phyloP scores from a whole-genome alignment of 2,888 invertebrate genomes.

The Hipparchia sbordonii region DNA sequence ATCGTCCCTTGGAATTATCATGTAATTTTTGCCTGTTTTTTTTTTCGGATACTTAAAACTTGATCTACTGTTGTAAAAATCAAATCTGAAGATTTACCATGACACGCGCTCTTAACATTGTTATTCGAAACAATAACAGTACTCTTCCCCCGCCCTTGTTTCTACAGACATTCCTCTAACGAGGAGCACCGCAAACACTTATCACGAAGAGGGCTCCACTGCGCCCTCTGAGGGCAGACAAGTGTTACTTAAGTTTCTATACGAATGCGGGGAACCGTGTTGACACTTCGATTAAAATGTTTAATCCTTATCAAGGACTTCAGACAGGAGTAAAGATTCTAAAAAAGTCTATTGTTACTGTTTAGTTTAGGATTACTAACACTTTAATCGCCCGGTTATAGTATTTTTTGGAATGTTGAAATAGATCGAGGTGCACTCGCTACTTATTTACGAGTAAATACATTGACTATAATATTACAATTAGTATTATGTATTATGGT shows the following conservation, averaged over 20 bases:
- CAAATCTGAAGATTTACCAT: too few relatives aligned
- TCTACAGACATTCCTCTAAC: conserved; percentile 28
- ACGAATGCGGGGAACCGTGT: conserved; percentile 21
- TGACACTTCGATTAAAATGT: conserved; percentile 24
- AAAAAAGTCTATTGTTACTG: not conserved
- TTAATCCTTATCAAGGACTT: conserved; percentile 5
- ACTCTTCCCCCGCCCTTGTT: not conserved
- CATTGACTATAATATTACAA: too few relatives aligned
- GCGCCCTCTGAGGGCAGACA: conserved; percentile 26
- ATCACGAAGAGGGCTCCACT: conserved; percentile 20
- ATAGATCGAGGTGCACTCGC: too few relatives aligned
- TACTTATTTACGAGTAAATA: too few relatives aligned
- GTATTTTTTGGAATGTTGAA: too few relatives aligned
- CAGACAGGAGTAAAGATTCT: not conserved
- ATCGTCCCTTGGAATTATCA: too few relatives aligned
- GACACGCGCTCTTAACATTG: not conserved
- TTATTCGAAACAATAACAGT: conserved; percentile 10
- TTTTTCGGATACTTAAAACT: too few relatives aligned
- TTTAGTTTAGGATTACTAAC: too few relatives aligned
- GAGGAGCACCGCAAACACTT: conserved; percentile 36
- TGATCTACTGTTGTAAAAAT: too few relatives aligned
- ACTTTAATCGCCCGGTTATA: too few relatives aligned
- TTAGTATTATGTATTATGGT: too few relatives aligned
- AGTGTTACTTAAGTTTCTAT: conserved; percentile 34
- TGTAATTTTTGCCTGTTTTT: too few relatives aligned